Base-by-base conservation (phyloP, 2,888 invertebrate genomes). In the Nemapogon koenigi region DNA sequence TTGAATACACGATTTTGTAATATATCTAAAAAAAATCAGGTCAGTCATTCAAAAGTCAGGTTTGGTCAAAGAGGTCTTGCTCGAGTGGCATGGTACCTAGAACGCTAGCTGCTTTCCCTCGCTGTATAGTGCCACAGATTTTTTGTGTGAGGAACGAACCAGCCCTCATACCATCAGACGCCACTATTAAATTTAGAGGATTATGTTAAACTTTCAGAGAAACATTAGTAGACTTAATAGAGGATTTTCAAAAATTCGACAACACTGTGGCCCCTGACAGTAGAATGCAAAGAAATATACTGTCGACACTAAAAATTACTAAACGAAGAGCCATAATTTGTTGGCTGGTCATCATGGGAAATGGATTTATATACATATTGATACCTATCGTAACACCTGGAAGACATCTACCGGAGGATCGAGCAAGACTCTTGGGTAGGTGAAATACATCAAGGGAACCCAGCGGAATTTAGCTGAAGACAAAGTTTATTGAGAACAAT, bases 301-400 rank as follows among this genome's bases (percentile, higher is more conserved):
- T 49, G 13, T 48, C 29, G 2, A 44, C 43, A 2, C 35, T 69
- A 16, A 50, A 53, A 11, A 31, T 38, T 1, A 62, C 68, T 3
- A 69, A 69, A 45, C 53, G 47, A 32, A 51, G 67, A 2, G 62
- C 62, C 2, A 41, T 61, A 3, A 27, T 59, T 1, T 63, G 59
- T 43, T 68, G 64, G 63, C 2, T 49, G 1, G 47, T 57, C 1
- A 49, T 69, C 26, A 57, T 62, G 3, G 42, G 43, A 0, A 62
- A 63, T 16, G 59, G 59, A 1, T 25, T 59, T 0, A 18, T 55
- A 0, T 68, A 67, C 33, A 10, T 52, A 2, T 1, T 40, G 1
- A 48, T 49, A 27, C 56, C 64, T 0, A 37, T 61, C 0, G 14
- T 66, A 0, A 41, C 44, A 0, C 57, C 60, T 8, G 68, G 66